Evolutionary conservation across 1,140 invertebrate genomes (phyloP).

Genomic region (Bombyx mandarina): DNA sequence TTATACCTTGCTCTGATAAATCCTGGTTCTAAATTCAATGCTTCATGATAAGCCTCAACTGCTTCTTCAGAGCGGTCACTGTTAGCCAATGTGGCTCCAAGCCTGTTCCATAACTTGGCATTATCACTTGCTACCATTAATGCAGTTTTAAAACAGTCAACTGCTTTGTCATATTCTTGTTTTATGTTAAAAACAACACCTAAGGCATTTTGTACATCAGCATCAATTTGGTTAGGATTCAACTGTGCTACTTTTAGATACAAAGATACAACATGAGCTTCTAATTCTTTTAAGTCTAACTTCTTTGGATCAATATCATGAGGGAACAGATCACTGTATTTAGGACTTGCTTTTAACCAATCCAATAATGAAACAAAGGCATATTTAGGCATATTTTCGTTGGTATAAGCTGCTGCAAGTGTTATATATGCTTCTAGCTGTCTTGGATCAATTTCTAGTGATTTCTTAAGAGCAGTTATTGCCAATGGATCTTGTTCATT

Average conservation of each 20-base stretch:
- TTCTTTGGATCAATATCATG: constrained; percentile 59
- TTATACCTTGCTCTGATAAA: constrained; percentile 98
- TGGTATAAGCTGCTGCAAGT: constrained; percentile 94
- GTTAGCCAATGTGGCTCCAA: constrained; percentile 97
- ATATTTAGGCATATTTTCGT: constrained; percentile 88
- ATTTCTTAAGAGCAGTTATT: constrained; percentile 90
- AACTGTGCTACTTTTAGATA: constrained; percentile 89
- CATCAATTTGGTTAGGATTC: constrained; percentile 84
- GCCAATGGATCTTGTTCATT: constrained; percentile 86
- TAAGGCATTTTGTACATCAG: constrained; percentile 96
- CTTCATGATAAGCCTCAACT: constrained; percentile 94
- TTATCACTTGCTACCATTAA: constrained; percentile 88
- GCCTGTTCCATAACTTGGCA: constrained; percentile 95
- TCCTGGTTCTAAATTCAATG: constrained; percentile 92
- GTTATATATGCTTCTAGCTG: constrained; percentile 91
- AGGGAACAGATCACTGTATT: constrained; percentile 82
- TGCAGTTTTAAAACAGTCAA: constrained; percentile 95
- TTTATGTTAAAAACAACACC: constrained; percentile 96
- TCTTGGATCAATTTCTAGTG: constrained; percentile 84
- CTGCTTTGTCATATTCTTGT: constrained; percentile 95
- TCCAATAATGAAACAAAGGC: constrained; percentile 80
- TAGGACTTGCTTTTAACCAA: constrained; percentile 90
- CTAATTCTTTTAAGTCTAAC: constrained; percentile 52
- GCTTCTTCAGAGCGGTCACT: constrained; percentile 95
- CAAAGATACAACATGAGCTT: constrained; percentile 79